A percentile compares a stretch with the other conserved stretches of the same genome.
Conservation (phyloP, 2,797 vertebrate genomes). For the Schizopygopsis malacanthus region DNA sequence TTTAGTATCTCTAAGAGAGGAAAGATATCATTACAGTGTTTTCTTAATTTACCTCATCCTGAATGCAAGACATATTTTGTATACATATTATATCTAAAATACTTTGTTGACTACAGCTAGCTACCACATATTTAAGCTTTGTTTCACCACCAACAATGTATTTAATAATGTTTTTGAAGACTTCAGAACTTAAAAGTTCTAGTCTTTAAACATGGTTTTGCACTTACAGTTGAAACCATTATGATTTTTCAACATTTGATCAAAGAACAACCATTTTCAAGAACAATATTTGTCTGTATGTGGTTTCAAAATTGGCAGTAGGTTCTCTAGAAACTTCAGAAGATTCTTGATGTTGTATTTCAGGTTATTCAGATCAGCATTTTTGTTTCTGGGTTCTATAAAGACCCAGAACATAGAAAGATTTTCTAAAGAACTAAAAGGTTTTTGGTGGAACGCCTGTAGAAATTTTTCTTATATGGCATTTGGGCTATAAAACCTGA, state of each 20-base stretch:
- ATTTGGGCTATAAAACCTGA: background rate
- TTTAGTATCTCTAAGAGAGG: conserved; percentile 47
- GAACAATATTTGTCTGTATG: background rate
- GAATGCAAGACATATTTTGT: conserved; percentile 13
- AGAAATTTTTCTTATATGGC: background rate
- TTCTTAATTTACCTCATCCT: conserved; percentile 34
- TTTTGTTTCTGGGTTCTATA: background rate
- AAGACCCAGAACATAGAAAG: background rate
- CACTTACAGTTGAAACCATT: too few species aligned
- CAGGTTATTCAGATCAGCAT: background rate
- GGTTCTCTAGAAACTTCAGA: background rate
- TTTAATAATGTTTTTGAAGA: background rate
- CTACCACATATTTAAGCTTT: background rate
- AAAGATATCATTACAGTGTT: conserved; percentile 52
- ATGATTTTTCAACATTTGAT: background rate
- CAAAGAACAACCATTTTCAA: background rate
- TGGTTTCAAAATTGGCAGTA: background rate
- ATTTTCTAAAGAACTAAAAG: background rate
- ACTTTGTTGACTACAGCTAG: background rate
- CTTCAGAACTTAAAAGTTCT: background rate
- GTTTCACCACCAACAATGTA: background rate
- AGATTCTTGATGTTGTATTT: background rate
- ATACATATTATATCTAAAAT: conserved; percentile 13
- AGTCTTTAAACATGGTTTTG: background rate
- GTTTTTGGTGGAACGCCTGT: background rate